These are phyloP conservation scores for Heliocidaris erythrogramma DNA, from an alignment of 35 echinoderm and acorn worm species.

Conservation along the genomic window DNA sequence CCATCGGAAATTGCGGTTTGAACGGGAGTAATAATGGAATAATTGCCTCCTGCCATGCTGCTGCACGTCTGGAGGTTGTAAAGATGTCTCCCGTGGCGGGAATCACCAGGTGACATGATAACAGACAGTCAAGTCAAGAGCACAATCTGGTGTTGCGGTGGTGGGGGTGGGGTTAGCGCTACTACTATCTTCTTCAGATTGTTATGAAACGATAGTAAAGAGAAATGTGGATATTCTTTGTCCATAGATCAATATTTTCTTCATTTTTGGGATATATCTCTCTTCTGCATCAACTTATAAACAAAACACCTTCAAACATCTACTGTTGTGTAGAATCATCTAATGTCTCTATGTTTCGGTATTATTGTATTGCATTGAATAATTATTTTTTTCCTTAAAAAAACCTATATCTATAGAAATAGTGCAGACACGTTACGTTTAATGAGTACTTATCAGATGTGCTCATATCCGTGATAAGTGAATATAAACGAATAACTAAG, in stretches of 20 bases:
- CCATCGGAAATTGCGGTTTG: background rate
- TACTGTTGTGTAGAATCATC: too few species aligned
- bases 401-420: background rate
- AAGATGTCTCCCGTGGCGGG: background rate
- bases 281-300: too few species aligned
- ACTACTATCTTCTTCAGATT: too few species aligned
- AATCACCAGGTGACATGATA: background rate
- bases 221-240: background rate
- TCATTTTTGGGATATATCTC: too few species aligned
- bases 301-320: too few species aligned
- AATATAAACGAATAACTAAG: background rate
- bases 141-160: background rate
- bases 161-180: too few species aligned
- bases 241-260: background rate
- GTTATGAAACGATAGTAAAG: too few species aligned
- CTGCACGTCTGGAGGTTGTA: background rate
- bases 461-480: background rate
- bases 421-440: background rate
- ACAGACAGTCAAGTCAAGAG: background rate
- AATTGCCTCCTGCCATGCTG: background rate
- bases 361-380: too few species aligned
- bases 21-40: conserved; percentile 17
- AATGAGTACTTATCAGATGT: background rate
- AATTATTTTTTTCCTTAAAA: background rate
- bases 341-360: background rate